Base-by-base conservation (phyloP, 1,140 invertebrate species). In the Drosophila arawakana region DNA sequence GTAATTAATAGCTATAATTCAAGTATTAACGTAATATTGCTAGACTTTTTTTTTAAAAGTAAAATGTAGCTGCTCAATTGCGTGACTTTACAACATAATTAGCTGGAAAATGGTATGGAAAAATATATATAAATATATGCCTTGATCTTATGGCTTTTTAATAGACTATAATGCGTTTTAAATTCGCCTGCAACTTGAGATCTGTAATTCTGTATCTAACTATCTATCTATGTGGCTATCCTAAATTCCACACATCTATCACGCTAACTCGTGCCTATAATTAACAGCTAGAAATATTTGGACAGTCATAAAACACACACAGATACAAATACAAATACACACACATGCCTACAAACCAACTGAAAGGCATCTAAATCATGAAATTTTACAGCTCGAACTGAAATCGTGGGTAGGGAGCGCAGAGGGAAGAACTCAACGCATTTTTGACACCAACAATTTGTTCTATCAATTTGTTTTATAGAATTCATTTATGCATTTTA, bases 241-340 rank as follows among this genome's bases (percentile, higher is more conserved):
- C 37, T 6, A 73, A 74, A 80, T 79, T 75, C 77, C 78, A 76
- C 60, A 75, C 54, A 65, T 65, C 57, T 43, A 59, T 69, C 60
- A 88, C 76, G 76, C 82, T 41, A 86, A 86, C 83, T 83, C 83
- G 83, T 88, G 84, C 83, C 83, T 57, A 88, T 86, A 86, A 86
- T 86, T 86, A 86, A 82, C 83, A 83, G 80, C 44, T 71, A 70
- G 73, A 88, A 89, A 88, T 88, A 86, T 86, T 86, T 86, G 83
- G 83, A 86, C 82, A 88, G 80, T 79, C 79, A 60, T 79, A 79
- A 67, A 52, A 58, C 34, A 47, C 37, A 11, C 34, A 34, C 25
- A 65, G 6, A 68, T 8, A 61, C 60, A 50, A 18, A 47, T 11
- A 8, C 47, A 70, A 41, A 49, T 21, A 65, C 15, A 46, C 30